These are phyloP conservation scores for Drosophila orosa DNA, from an alignment of 1,140 invertebrate genomes.

Conservation along the genomic window DNA sequence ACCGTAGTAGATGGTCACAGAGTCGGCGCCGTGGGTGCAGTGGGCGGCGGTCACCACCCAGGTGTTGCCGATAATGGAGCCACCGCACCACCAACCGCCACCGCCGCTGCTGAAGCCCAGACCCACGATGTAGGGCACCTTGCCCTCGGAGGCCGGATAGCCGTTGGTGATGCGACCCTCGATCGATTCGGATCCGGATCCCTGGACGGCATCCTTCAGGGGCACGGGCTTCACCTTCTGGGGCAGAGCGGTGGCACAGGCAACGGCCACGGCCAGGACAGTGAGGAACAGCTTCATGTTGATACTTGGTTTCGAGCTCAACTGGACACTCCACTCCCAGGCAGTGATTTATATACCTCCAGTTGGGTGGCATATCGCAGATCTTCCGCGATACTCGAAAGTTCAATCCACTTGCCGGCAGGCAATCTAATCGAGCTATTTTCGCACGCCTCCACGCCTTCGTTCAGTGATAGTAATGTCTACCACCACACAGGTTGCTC, in stretches of 20 bases:
- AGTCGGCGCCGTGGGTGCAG: slow-evolving; percentile 38
- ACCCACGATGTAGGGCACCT: slow-evolving; percentile 85
- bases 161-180: slow-evolving; percentile 54
- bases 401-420: slow-evolving; percentile 22
- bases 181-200: slow-evolving; percentile 4
- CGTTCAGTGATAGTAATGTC: neutral
- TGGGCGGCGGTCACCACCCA: slow-evolving; percentile 84
- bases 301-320: slow-evolving; percentile 28
- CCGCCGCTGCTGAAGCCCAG: slow-evolving; percentile 77
- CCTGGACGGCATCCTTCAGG: slow-evolving; percentile 13
- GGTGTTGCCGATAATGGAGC: slow-evolving; percentile 86
- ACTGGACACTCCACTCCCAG: neutral
- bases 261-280: slow-evolving; percentile 33
- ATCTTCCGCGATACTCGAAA: slow-evolving; percentile 18
- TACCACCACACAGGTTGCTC: slow-evolving; percentile 7
- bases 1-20: slow-evolving; percentile 32
- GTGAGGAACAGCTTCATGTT: slow-evolving; percentile 50
- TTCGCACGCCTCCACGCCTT: slow-evolving; percentile 10
- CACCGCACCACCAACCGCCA: slow-evolving; percentile 85
- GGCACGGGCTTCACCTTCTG: slow-evolving; percentile 32
- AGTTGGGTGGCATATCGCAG: slow-evolving; percentile 9
- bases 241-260: slow-evolving; percentile 26
- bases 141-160: slow-evolving; percentile 61
- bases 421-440: slow-evolving; percentile 24
- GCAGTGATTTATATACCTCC: slow-evolving; percentile 41